Evolutionary conservation across 2,113 vertebrate species (phyloP).

Genomic region (human (Homo sapiens)): GRCh38 chr7:98368501-98369000

Average conservation of each 20-base stretch:
- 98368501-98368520: no score
- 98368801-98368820: neutral
- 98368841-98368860: neutral
- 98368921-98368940: neutral
- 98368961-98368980: constrained; percentile 35
- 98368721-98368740: neutral
- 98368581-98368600: no score
- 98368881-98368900: neutral
- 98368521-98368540: no score
- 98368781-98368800: neutral
- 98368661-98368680: no score
- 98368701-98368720: neutral
- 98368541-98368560: no score
- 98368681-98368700: no score
- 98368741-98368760: neutral
- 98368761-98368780: neutral
- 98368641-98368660: no score
- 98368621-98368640: no score
- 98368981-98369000: neutral
- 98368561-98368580: no score
- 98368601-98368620: no score
- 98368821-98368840: neutral
- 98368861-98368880: neutral
- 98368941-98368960: neutral
- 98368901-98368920: neutral